These are phyloP conservation scores for Bryconaethiops microstoma DNA, from an alignment of 2,797 vertebrate genomes.

Conservation along the genomic window DNA sequence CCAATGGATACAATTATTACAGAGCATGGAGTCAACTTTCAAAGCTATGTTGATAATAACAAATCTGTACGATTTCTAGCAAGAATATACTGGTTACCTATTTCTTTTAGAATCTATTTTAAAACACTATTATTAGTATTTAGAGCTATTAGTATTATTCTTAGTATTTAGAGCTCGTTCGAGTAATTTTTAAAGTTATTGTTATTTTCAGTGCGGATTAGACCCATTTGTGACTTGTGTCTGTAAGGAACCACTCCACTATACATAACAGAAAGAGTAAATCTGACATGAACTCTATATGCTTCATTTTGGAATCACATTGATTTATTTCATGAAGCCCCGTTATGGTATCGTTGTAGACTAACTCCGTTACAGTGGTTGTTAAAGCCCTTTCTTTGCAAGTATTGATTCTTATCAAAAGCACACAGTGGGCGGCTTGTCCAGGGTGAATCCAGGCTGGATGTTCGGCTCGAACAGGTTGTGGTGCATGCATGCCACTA, in stretches of 20 bases:
- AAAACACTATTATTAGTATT: too few relatives aligned
- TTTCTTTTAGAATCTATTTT: too few relatives aligned
- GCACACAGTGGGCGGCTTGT: neutral
- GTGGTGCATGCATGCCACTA: slow-evolving; percentile 22
- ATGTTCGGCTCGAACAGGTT: slow-evolving; percentile 50
- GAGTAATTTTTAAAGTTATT: too few relatives aligned
- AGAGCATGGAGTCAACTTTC: too few relatives aligned
- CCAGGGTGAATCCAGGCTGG: neutral
- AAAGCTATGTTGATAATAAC: too few relatives aligned
- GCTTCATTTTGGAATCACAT: neutral
- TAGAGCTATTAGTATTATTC: too few relatives aligned
- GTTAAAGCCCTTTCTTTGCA: slow-evolving; percentile 1
- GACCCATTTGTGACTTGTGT: neutral
- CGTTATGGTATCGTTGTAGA: neutral
- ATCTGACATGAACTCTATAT: neutral
- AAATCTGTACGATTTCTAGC: too few relatives aligned
- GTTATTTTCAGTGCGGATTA: neutral
- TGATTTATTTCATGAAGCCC: neutral
- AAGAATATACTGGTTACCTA: too few relatives aligned
- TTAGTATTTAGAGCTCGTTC: too few relatives aligned
- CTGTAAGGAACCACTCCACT: neutral
- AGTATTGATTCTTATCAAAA: slow-evolving; percentile 8
- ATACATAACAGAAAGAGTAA: neutral
- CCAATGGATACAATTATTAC: too few relatives aligned
- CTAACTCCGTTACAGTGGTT: neutral